Evolutionary conservation across 2,113 vertebrate species (phyloP).

Genomic region (Pristiophorus japonicus): DNA sequence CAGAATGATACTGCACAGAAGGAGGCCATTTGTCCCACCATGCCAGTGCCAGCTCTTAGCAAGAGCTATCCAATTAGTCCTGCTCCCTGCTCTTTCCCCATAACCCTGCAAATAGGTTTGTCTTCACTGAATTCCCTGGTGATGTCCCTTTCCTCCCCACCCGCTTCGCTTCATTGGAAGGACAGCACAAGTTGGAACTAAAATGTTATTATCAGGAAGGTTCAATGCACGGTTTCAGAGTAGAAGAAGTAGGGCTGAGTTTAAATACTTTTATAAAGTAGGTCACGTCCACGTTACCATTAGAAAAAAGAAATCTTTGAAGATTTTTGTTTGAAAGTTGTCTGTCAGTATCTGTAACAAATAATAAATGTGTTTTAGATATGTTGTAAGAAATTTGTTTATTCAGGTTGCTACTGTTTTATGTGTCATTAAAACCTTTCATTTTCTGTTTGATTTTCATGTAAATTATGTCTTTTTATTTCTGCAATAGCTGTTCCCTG

Average conservation of each 20-base stretch:
- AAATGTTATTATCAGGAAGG: neutral
- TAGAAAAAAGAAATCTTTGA: neutral
- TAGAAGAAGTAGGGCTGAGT: neutral
- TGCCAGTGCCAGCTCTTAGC: no score
- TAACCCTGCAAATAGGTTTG: neutral
- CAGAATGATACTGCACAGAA: neutral
- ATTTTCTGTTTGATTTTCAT: neutral
- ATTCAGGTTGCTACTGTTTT: neutral
- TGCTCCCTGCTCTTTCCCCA: neutral
- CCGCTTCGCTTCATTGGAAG: neutral
- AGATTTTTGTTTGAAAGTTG: neutral
- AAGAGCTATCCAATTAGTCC: neutral
- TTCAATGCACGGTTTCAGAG: neutral
- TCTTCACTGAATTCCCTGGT: neutral
- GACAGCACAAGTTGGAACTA: neutral
- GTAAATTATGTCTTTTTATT: neutral
- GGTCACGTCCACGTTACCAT: neutral
- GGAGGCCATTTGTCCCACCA: neutral
- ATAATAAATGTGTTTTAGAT: neutral
- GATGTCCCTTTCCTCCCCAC: neutral
- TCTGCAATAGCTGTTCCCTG: neutral
- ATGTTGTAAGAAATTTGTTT: slow-evolving; percentile 1
- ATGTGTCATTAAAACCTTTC: neutral
- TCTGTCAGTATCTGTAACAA: neutral
- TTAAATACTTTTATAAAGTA: slow-evolving; percentile 20